These are phyloP conservation scores for Acanthosepion pharaonis DNA, from an alignment of 2,888 invertebrate species.

Conservation along the genomic window DNA sequence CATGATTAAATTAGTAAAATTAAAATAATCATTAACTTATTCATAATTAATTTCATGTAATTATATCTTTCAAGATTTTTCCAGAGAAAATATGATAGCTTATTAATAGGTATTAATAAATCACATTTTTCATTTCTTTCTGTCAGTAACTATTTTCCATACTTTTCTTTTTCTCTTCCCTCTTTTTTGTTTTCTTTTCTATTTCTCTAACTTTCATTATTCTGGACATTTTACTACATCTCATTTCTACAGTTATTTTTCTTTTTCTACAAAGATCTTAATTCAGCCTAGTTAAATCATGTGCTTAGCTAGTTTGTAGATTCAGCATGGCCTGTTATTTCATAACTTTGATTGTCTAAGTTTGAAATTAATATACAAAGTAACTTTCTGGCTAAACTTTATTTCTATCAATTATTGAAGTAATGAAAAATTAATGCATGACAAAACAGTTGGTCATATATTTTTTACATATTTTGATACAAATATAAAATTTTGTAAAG, in stretches of 20 bases:
- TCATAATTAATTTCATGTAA: too few relatives aligned
- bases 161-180: background rate
- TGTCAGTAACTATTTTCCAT: background rate
- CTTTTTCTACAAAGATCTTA: background rate
- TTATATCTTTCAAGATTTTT: too few relatives aligned
- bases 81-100: too few relatives aligned
- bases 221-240: background rate
- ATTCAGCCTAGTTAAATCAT: background rate
- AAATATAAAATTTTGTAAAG: background rate
- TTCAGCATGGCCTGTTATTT: background rate
- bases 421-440: background rate
- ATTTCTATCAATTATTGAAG: background rate
- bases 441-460: background rate
- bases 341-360: background rate
- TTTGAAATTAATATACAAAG: background rate
- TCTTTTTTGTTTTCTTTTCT: background rate
- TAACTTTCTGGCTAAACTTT: background rate
- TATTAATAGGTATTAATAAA: too few relatives aligned
- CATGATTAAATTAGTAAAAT: too few relatives aligned
- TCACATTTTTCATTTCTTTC: background rate
- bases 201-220: background rate
- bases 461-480: background rate
- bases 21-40: too few relatives aligned
- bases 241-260: background rate
- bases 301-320: background rate